phyloP scores from a whole-genome alignment of 2,113 vertebrate species.

The Pseudopodoces humilis region DNA sequence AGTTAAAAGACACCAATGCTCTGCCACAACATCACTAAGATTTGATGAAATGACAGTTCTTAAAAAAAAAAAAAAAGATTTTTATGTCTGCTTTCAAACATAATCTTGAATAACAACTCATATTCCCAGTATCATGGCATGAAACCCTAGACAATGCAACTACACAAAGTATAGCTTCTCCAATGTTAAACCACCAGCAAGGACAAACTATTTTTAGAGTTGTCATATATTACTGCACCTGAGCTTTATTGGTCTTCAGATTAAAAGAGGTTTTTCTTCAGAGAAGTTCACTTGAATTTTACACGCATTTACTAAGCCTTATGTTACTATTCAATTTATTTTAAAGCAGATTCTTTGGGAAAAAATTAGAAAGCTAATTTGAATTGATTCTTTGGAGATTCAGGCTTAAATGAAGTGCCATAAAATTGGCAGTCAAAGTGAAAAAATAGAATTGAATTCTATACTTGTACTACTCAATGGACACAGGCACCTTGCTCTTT shows the following conservation, averaged over 20 bases:
- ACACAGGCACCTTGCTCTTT: slow-evolving; percentile 59
- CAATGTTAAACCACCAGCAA: slow-evolving; percentile 60
- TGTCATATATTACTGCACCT: slow-evolving; percentile 62
- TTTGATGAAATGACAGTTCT: background rate
- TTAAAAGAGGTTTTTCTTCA: slow-evolving; percentile 72
- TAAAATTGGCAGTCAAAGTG: slow-evolving; percentile 73
- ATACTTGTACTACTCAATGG: slow-evolving; percentile 66
- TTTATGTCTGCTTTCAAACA: background rate
- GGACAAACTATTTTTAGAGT: slow-evolving; percentile 77
- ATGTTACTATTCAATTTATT: slow-evolving; percentile 76
- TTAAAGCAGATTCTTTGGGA: slow-evolving; percentile 76
- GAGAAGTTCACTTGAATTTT: slow-evolving; percentile 75
- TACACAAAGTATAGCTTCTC: slow-evolving; percentile 38
- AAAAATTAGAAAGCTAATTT: slow-evolving; percentile 79
- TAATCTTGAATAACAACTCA: background rate
- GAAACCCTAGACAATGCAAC: slow-evolving; percentile 24
- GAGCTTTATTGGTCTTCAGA: slow-evolving; percentile 74
- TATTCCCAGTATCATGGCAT: background rate
- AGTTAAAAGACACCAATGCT: background rate
- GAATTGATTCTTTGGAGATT: slow-evolving; percentile 80
- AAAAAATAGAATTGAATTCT: slow-evolving; percentile 76
- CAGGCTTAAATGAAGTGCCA: slow-evolving; percentile 74
- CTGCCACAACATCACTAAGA: background rate
- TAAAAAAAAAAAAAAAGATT: background rate
- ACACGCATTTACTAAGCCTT: slow-evolving; percentile 70